Conservation (phyloP, 2,113 vertebrate genomes). For the Cololabis saira region DNA sequence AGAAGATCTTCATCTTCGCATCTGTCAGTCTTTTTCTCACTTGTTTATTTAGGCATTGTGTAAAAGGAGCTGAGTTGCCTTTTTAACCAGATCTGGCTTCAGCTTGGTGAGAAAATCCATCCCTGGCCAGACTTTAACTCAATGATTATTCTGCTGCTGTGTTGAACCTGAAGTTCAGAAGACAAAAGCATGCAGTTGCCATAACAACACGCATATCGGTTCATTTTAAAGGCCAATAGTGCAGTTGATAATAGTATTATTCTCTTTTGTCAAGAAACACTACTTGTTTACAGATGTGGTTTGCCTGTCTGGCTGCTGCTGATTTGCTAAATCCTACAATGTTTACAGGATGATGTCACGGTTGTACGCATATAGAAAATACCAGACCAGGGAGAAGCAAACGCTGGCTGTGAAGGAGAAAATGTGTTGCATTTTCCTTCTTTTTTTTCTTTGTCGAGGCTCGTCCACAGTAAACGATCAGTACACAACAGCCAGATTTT, state of each 20-base stretch:
- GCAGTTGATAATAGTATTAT: too few relatives aligned
- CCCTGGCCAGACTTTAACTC: too few relatives aligned
- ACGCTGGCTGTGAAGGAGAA: neutral
- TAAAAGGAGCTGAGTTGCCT: conserved; percentile 4
- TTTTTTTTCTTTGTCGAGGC: neutral
- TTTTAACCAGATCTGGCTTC: neutral
- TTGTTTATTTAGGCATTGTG: neutral
- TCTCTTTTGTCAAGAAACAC: neutral
- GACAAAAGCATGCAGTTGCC: neutral
- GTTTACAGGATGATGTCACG: conserved; percentile 15
- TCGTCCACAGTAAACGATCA: neutral
- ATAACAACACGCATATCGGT: neutral
- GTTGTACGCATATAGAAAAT: neutral
- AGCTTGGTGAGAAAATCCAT: neutral
- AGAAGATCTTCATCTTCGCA: conserved; percentile 3
- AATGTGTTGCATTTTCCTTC: too few relatives aligned
- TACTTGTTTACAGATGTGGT: conserved; percentile 16
- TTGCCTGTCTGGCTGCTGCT: conserved; percentile 14
- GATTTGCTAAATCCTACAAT: conserved; percentile 4
- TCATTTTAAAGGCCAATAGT: too few relatives aligned
- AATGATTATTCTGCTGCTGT: too few relatives aligned
- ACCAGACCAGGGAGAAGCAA: neutral
- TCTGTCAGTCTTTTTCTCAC: too few relatives aligned
- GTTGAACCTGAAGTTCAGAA: neutral
- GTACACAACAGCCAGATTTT: too few relatives aligned